phyloP scores from a whole-genome alignment of 1,140 invertebrate genomes.

The Ephestia elutella region DNA sequence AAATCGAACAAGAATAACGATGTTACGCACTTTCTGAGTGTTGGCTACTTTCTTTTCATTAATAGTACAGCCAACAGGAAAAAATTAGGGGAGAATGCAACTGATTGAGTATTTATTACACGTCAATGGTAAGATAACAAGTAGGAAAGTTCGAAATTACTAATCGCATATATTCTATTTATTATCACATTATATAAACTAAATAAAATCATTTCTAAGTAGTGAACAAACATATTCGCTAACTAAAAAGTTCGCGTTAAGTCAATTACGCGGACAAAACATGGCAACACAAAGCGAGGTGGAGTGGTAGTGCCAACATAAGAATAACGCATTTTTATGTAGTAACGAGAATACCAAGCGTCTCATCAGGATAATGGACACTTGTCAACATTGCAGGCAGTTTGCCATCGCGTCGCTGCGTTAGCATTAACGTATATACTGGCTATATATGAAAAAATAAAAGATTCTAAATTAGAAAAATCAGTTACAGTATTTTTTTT shows the following conservation, averaged over 20 bases:
- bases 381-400: slow-evolving; percentile 27
- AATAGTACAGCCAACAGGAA: neutral
- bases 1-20: slow-evolving; percentile 20
- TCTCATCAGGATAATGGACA: slow-evolving; percentile 44
- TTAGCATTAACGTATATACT: slow-evolving; percentile 8
- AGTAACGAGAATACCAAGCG: slow-evolving; percentile 19
- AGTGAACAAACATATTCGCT: neutral
- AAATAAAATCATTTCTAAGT: no score
- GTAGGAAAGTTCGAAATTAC: no score
- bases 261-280: slow-evolving; percentile 24
- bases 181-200: no score
- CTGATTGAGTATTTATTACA: no score
- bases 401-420: slow-evolving; percentile 19
- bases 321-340: slow-evolving; percentile 22
- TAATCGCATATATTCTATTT: no score
- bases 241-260: slow-evolving; percentile 10
- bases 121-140: no score
- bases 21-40: slow-evolving; percentile 21
- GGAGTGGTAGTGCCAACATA: slow-evolving; percentile 4
- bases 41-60: slow-evolving; percentile 2
- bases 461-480: neutral
- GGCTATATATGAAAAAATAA: neutral
- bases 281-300: slow-evolving; percentile 4
- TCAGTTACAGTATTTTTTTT: neutral
- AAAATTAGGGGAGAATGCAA: neutral